Conservation (phyloP, 2,113 vertebrate species). For the Gorsachius goisagi region DNA sequence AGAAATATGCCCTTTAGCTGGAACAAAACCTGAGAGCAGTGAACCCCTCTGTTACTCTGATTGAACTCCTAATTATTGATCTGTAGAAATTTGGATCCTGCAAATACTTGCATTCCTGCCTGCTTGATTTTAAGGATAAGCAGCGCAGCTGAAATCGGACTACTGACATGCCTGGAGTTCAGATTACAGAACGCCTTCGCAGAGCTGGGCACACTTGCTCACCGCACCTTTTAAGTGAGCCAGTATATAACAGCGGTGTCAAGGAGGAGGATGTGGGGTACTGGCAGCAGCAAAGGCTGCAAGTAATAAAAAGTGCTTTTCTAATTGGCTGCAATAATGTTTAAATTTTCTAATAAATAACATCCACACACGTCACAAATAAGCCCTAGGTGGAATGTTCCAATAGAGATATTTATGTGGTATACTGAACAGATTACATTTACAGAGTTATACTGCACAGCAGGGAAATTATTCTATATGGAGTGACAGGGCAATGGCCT, state of each 20-base stretch:
- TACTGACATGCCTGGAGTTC: not conserved
- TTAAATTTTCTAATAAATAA: slow-evolving; percentile 57
- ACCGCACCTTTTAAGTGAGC: not conserved
- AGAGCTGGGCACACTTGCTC: not conserved
- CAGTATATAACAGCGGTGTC: not conserved
- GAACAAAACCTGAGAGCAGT: not conserved
- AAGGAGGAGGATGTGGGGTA: not conserved
- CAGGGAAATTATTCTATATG: slow-evolving; percentile 16
- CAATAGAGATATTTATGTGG: slow-evolving; percentile 21
- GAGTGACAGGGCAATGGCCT: slow-evolving; percentile 18
- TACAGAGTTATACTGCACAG: slow-evolving; percentile 8
- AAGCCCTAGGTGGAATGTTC: slow-evolving; percentile 39
- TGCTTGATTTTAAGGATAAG: not conserved
- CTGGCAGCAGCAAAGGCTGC: not conserved
- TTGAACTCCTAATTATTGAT: not conserved
- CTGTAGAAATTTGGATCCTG: not conserved
- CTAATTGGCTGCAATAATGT: slow-evolving; percentile 42
- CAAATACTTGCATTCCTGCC: not conserved
- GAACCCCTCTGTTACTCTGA: not conserved
- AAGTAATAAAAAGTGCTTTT: slow-evolving; percentile 33
- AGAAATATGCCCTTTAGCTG: not conserved
- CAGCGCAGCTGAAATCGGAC: not conserved
- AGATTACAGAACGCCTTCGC: not conserved
- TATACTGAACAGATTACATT: slow-evolving; percentile 2
- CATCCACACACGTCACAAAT: not conserved